Evolutionary conservation across 2,888 invertebrate genomes (phyloP).

Genomic region (Resseliella maxima): DNA sequence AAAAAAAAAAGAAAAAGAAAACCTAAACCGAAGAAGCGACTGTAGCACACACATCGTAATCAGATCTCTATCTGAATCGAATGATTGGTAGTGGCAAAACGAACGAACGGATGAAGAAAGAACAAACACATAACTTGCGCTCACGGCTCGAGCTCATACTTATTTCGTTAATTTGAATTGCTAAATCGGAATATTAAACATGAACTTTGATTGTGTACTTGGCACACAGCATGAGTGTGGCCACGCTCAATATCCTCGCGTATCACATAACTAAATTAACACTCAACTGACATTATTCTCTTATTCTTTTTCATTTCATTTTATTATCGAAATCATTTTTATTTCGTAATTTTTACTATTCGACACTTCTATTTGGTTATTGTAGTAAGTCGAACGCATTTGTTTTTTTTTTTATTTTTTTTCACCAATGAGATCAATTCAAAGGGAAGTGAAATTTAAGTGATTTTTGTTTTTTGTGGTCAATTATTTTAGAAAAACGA

Average conservation of each 20-base stretch:
- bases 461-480: too few relatives aligned
- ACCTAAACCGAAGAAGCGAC: too few relatives aligned
- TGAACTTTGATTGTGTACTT: slow-evolving; percentile 48
- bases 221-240: slow-evolving; percentile 38
- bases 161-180: slow-evolving; percentile 22
- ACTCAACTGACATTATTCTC: not conserved
- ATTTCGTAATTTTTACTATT: not conserved
- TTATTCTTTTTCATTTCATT: not conserved
- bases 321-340: not conserved
- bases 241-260: not conserved
- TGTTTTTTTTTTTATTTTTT: too few relatives aligned
- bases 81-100: not conserved
- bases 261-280: slow-evolving; percentile 12
- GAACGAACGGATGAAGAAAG: slow-evolving; percentile 9
- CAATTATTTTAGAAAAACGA: too few relatives aligned
- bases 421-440: too few relatives aligned
- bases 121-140: not conserved
- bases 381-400: too few relatives aligned
- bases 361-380: not conserved
- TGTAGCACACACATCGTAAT: not conserved
- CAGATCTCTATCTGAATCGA: slow-evolving; percentile 29
- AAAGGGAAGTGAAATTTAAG: too few relatives aligned
- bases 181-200: slow-evolving; percentile 40
- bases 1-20: too few relatives aligned
- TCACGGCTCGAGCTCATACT: not conserved